Conservation (phyloP, 2,888 invertebrate genomes). For the Eilema depressum region DNA sequence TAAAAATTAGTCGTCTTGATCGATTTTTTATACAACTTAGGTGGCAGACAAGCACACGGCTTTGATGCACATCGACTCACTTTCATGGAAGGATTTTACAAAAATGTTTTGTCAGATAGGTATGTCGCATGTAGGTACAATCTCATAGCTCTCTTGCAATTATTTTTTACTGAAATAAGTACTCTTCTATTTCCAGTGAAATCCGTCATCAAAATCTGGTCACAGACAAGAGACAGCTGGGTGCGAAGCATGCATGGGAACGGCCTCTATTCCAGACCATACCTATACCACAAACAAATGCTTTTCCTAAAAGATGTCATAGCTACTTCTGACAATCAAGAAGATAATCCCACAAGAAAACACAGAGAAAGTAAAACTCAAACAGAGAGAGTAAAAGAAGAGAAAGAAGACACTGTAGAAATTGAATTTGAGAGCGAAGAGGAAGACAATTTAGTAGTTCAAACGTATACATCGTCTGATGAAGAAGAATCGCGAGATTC, state of each 20-base stretch:
- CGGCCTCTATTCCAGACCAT: neutral
- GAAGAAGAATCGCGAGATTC: neutral
- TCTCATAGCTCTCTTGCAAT: no score
- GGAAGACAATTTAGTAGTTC: neutral
- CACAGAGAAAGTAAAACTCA: neutral
- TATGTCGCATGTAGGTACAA: no score
- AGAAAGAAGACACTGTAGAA: neutral
- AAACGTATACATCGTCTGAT: neutral
- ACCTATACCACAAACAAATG: slow-evolving; percentile 7
- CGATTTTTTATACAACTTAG: no score
- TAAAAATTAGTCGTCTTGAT: no score
- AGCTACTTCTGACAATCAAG: neutral
- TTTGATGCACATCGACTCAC: no score
- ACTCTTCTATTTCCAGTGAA: neutral
- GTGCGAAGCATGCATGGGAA: neutral
- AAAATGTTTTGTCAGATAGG: no score
- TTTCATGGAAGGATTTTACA: no score
- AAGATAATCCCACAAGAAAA: neutral
- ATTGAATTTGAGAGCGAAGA: neutral
- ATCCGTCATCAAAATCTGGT: neutral
- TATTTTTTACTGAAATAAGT: neutral
- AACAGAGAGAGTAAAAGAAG: neutral
- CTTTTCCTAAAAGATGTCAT: neutral
- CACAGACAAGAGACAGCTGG: slow-evolving; percentile 9
- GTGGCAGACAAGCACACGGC: no score